A percentile compares a stretch with the other conserved stretches of the same genome.
Conservation (phyloP, 2,888 invertebrate genomes). For the Dioctria rufipes region DNA sequence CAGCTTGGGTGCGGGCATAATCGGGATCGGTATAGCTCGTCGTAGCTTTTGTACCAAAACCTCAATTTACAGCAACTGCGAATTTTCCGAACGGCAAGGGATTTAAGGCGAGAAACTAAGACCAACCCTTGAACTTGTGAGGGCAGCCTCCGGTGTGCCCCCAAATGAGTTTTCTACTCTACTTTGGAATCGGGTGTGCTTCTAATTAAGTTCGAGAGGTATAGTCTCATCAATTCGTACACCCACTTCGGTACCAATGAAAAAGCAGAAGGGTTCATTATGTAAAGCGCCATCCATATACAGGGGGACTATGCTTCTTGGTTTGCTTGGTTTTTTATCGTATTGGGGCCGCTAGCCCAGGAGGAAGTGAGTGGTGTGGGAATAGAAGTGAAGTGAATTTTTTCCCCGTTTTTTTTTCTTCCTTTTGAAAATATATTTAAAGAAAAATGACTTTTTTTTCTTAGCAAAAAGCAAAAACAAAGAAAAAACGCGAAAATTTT, state of each 20-base stretch:
- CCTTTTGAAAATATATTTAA: conserved; percentile 30
- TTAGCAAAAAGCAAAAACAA: background rate
- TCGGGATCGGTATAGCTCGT: no score
- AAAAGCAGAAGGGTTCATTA: conserved; percentile 39
- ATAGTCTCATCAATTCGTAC: conserved; percentile 46
- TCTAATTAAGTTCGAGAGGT: conserved; percentile 52
- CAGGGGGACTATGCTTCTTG: background rate
- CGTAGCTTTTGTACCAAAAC: background rate
- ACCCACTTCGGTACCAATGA: conserved; percentile 18
- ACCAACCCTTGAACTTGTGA: conserved; percentile 45
- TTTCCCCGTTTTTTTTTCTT: conserved; percentile 5
- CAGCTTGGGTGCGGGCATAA: conserved; percentile 5
- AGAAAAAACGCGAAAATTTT: background rate
- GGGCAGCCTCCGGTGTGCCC: conserved; percentile 30
- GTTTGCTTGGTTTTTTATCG: no score
- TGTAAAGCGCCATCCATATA: conserved; percentile 18
- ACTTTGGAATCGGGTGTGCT: conserved; percentile 36
- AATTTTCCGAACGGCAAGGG: conserved; percentile 5
- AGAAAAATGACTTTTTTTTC: conserved; percentile 34
- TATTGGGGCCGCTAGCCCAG: no score
- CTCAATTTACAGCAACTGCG: conserved; percentile 34
- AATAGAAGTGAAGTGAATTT: conserved; percentile 32
- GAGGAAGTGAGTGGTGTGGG: conserved; percentile 1
- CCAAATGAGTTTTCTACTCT: conserved; percentile 16
- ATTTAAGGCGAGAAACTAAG: conserved; percentile 31